These are phyloP conservation scores for Vannuccia rotundouncinata DNA, from an alignment of 2,888 invertebrate genomes.

Conservation along the genomic window DNA sequence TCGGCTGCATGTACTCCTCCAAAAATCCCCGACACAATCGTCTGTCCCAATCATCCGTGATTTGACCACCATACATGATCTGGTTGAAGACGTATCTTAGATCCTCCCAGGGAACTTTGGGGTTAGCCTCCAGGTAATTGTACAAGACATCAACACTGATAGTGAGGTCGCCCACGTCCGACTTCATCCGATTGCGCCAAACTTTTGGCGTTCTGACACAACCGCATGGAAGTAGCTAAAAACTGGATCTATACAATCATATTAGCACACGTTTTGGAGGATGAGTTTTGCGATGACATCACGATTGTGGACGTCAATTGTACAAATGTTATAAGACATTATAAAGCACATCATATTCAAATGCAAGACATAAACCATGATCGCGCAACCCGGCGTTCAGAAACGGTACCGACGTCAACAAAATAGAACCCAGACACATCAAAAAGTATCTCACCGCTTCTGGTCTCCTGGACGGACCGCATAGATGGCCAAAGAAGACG, in stretches of 20 bases:
- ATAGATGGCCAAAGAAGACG: too few relatives aligned
- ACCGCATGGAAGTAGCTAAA: constrained; percentile 92
- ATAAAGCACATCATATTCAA: too few relatives aligned
- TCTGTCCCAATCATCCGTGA: constrained; percentile 94
- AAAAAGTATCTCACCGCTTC: too few relatives aligned
- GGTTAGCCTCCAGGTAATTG: constrained; percentile 87
- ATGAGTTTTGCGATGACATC: constrained; percentile 90
- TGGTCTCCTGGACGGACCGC: too few relatives aligned
- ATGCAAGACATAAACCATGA: too few relatives aligned
- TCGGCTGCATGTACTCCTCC: constrained; percentile 85
- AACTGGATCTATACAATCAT: too few relatives aligned
- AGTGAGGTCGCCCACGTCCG: constrained; percentile 86
- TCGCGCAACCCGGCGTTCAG: too few relatives aligned
- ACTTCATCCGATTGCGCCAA: constrained; percentile 72
- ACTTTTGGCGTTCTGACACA: constrained; percentile 84
- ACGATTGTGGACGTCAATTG: constrained; percentile 79
- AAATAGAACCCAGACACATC: too few relatives aligned
- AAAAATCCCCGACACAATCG: constrained; percentile 70
- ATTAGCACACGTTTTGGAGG: constrained; percentile 74
- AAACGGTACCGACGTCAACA: too few relatives aligned
- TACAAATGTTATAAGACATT: too few relatives aligned
- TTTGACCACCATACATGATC: constrained; percentile 96
- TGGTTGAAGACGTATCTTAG: constrained; percentile 88
- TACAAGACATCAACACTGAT: constrained; percentile 87
- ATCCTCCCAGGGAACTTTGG: constrained; percentile 81